These are phyloP conservation scores for Momotus momota DNA, from an alignment of 2,797 vertebrate species.

Conservation along the genomic window DNA sequence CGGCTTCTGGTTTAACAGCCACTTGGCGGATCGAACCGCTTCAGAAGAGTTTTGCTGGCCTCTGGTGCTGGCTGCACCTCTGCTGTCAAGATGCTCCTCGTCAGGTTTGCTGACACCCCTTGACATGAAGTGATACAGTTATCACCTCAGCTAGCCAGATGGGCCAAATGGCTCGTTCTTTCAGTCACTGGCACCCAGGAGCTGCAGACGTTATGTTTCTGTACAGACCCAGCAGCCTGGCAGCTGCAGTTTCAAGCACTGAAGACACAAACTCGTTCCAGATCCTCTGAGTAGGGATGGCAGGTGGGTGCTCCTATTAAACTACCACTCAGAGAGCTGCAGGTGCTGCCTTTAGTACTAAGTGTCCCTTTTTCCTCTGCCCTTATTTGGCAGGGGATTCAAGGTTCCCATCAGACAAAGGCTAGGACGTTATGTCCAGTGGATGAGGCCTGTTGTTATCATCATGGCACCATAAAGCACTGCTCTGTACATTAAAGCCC, in stretches of 20 bases:
- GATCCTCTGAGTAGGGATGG: fast-evolving
- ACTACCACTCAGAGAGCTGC: neutral
- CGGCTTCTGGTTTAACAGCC: neutral
- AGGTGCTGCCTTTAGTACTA: neutral
- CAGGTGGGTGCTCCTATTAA: neutral
- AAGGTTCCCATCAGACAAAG: neutral
- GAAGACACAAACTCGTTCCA: fast-evolving
- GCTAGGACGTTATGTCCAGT: too few relatives aligned
- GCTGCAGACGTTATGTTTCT: fast-evolving
- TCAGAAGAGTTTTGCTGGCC: neutral
- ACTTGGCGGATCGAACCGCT: fast-evolving
- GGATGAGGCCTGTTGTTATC: neutral
- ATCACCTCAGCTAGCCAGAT: neutral
- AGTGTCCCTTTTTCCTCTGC: neutral
- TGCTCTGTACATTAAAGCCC: neutral
- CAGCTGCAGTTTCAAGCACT: neutral
- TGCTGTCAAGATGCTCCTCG: neutral
- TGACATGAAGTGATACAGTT: fast-evolving
- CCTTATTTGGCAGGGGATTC: neutral
- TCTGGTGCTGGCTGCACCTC: neutral
- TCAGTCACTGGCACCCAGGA: neutral
- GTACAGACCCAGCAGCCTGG: neutral
- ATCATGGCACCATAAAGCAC: neutral
- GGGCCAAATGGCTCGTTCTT: fast-evolving
- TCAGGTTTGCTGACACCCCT: neutral